These are phyloP conservation scores for Xiphorhynchus elegans DNA, from an alignment of 2,113 vertebrate species.

Conservation along the genomic window DNA sequence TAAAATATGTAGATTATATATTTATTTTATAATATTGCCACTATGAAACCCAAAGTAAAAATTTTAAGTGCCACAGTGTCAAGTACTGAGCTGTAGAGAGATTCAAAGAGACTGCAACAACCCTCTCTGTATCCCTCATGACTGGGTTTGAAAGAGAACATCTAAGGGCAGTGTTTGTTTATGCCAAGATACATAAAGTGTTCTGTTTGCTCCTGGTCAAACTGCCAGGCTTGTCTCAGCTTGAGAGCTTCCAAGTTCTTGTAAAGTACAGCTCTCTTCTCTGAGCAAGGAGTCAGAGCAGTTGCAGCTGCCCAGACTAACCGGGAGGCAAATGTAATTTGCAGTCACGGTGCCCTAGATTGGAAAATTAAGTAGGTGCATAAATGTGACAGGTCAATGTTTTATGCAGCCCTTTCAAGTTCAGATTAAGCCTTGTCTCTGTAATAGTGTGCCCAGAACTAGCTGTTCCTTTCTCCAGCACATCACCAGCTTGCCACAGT, in stretches of 20 bases:
- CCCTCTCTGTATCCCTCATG: accelerated
- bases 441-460: neutral
- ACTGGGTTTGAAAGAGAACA: neutral
- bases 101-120: neutral
- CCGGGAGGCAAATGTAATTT: conserved; percentile 14
- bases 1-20: neutral
- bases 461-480: neutral
- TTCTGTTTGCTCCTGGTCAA: conserved; percentile 29
- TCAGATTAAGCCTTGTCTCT: neutral
- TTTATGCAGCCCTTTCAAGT: neutral
- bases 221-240: conserved; percentile 42
- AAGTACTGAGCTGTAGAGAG: neutral
- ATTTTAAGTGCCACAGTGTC: neutral
- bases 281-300: neutral
- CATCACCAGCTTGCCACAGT: neutral
- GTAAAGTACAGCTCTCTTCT: neutral
- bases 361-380: conserved; percentile 7
- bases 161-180: conserved; percentile 51
- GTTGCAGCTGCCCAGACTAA: conserved; percentile 11
- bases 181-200: conserved; percentile 44
- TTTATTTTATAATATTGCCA: neutral
- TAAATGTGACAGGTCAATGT: neutral
- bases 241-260: conserved; percentile 20
- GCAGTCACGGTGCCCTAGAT: neutral
- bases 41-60: neutral